These are phyloP conservation scores for Mimachlamys varia DNA, from an alignment of 2,888 invertebrate genomes.

Conservation along the genomic window DNA sequence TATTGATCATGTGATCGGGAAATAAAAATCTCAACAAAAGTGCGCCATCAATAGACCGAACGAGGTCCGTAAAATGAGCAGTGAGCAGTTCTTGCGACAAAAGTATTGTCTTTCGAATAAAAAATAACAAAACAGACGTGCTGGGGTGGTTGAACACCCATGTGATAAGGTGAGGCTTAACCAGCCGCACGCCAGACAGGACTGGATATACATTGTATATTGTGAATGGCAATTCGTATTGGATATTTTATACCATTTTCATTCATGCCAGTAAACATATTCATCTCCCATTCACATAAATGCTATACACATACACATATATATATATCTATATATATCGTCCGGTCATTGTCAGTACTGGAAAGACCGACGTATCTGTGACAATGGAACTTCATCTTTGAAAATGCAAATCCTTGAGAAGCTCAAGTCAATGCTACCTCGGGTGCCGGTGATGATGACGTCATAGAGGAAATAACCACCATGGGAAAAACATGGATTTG, in stretches of 20 bases:
- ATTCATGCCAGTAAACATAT: conserved; percentile 21
- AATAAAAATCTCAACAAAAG: conserved; percentile 21
- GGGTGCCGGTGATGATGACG: conserved; percentile 36
- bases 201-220: conserved; percentile 6
- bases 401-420: conserved; percentile 23
- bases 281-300: conserved; percentile 31
- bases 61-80: conserved; percentile 30
- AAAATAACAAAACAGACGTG: not conserved
- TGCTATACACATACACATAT: not conserved
- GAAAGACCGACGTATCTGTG: not conserved
- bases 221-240: conserved; percentile 36
- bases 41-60: not conserved
- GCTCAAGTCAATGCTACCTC: conserved; percentile 36
- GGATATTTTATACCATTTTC: conserved; percentile 36
- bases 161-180: not conserved
- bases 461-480: not conserved
- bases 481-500: not conserved
- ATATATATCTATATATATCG: not conserved
- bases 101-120: conserved; percentile 23
- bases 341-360: conserved; percentile 16
- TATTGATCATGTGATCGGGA: conserved; percentile 12
- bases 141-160: conserved; percentile 10
- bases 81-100: conserved; percentile 34
- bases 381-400: not conserved
- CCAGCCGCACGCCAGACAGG: not conserved